Conservation (phyloP, 2,888 invertebrate genomes). For the Orthosia incerta region DNA sequence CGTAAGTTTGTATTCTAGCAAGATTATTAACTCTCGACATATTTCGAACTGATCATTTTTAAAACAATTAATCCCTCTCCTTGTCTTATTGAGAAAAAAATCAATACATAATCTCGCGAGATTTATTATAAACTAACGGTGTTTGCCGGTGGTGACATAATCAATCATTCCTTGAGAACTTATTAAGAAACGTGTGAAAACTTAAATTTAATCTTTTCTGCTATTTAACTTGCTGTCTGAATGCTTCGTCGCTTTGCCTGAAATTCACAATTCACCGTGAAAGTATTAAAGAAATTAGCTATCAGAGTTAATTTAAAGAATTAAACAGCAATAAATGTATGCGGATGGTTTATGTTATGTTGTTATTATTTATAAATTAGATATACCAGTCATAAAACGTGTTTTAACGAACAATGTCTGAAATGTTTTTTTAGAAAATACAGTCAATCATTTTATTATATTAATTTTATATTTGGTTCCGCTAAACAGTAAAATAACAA, state of each 20-base stretch:
- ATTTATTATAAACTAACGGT: too few species aligned
- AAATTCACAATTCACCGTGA: slow-evolving; percentile 22
- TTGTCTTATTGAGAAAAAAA: too few species aligned
- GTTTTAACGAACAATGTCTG: slow-evolving; percentile 24
- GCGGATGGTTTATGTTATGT: slow-evolving; percentile 6
- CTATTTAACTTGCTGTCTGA: neutral
- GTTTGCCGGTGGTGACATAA: too few species aligned
- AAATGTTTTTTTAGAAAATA: slow-evolving; percentile 23
- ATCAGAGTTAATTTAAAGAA: slow-evolving; percentile 28
- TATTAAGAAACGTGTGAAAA: neutral
- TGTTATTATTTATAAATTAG: slow-evolving; percentile 26
- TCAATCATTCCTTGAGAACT: too few species aligned
- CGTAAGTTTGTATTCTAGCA: too few species aligned
- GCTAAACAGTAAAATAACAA: neutral
- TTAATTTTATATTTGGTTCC: neutral
- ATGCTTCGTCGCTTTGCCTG: neutral
- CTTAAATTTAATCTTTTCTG: neutral
- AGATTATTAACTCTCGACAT: too few species aligned
- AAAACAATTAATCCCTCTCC: too few species aligned
- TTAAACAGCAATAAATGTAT: slow-evolving; percentile 9
- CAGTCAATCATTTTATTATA: neutral
- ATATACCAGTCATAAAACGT: slow-evolving; percentile 19
- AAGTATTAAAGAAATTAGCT: slow-evolving; percentile 34
- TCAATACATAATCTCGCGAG: too few species aligned
- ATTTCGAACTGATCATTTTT: too few species aligned